Conservation (phyloP, 2,797 vertebrate species). For the Chiloscyllium punctatum region DNA sequence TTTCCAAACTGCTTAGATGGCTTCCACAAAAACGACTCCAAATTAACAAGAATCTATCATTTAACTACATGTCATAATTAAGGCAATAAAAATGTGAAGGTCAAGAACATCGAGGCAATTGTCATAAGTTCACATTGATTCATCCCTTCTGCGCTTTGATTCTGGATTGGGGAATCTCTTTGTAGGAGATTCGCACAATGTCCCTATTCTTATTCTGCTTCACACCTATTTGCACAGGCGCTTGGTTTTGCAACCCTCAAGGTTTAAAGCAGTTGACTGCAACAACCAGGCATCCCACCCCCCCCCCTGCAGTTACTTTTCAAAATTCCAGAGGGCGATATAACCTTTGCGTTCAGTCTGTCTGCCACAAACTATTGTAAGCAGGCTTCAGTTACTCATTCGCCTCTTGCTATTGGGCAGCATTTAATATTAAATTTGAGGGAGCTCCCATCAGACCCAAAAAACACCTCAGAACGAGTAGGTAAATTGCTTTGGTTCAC, state of each 20-base stretch:
- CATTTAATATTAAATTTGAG: neutral
- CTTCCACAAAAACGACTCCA: neutral
- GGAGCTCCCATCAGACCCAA: neutral
- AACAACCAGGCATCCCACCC: neutral
- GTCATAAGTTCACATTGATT: neutral
- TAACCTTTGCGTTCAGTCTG: neutral
- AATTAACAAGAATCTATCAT: neutral
- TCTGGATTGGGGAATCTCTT: neutral
- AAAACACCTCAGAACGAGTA: neutral
- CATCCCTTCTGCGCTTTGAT: neutral
- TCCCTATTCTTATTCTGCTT: neutral
- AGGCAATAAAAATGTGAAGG: neutral
- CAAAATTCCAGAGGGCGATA: neutral
- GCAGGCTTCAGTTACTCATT: neutral
- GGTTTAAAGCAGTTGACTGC: neutral
- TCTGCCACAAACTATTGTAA: neutral
- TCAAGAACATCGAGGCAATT: neutral
- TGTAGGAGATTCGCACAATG: neutral
- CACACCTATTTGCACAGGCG: neutral
- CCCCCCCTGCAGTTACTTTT: neutral
- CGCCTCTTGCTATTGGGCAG: neutral
- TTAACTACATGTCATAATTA: neutral
- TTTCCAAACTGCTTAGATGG: neutral
- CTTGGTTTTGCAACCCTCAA: neutral
- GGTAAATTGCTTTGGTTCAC: neutral